Evolutionary conservation across 1,140 invertebrate species (phyloP).

Genomic region (Metopolophium dirhodum): DNA sequence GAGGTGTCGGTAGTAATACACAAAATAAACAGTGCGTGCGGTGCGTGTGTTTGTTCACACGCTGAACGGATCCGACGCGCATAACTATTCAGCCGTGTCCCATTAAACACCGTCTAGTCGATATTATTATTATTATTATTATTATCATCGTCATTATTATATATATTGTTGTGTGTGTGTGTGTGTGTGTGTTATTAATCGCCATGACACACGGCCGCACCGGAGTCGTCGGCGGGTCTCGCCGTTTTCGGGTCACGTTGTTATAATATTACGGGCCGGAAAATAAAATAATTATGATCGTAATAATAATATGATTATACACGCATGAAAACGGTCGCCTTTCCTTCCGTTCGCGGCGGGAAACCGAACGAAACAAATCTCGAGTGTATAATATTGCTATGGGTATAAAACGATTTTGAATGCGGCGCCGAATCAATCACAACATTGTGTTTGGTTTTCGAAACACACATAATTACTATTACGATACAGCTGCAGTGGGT

Average conservation of each 20-base stretch:
- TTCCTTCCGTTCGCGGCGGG: background rate
- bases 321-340: background rate
- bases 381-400: background rate
- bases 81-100: conserved; percentile 20
- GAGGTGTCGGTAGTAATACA: background rate
- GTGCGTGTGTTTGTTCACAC: background rate
- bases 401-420: background rate
- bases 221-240: background rate
- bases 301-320: background rate
- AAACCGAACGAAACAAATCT: background rate
- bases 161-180: background rate
- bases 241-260: background rate
- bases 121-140: conserved; percentile 28
- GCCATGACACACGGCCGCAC: background rate
- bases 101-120: conserved; percentile 38
- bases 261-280: background rate
- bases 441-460: background rate
- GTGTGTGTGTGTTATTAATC: conserved; percentile 24
- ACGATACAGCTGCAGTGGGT: too few species aligned
- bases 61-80: background rate
- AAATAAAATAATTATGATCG: background rate
- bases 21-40: conserved; percentile 15
- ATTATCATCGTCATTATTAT: background rate
- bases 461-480: too few species aligned
- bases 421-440: background rate